Evolutionary conservation across 2,888 invertebrate species (phyloP).

Genomic region (Axea sp.): DNA sequence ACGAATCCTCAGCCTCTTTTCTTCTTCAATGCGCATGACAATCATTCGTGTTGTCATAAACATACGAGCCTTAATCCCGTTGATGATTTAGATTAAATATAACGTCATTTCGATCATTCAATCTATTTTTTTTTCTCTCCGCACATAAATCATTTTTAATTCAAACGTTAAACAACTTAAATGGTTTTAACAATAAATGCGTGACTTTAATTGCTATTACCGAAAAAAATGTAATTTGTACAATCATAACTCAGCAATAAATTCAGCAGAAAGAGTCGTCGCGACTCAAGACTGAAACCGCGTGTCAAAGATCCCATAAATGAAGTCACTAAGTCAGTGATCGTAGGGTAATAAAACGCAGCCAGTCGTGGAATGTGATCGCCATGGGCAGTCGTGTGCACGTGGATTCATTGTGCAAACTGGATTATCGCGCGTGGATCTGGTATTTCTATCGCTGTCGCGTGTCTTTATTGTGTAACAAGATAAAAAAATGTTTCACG

Average conservation of each 20-base stretch:
- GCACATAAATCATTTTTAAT: conserved; percentile 16
- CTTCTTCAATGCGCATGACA: no score
- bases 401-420: conserved; percentile 14
- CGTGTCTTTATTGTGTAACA: conserved; percentile 5
- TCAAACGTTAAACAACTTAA: conserved; percentile 2
- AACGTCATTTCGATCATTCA: background rate
- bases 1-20: no score
- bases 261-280: conserved; percentile 31
- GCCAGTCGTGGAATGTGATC: conserved; percentile 35
- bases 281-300: conserved; percentile 2
- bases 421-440: conserved; percentile 22
- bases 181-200: conserved; percentile 4
- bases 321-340: conserved; percentile 49
- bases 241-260: conserved; percentile 23
- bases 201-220: conserved; percentile 32
- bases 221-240: conserved; percentile 38
- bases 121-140: no score
- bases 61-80: no score
- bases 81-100: conserved; percentile 9
- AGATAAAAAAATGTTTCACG: background rate
- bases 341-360: conserved; percentile 40
- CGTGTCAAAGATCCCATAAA: conserved; percentile 49
- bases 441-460: conserved; percentile 10
- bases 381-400: conserved; percentile 27
- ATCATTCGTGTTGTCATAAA: no score